Base-by-base conservation (phyloP, 2,888 invertebrate species). In the Philereme vetulata region DNA sequence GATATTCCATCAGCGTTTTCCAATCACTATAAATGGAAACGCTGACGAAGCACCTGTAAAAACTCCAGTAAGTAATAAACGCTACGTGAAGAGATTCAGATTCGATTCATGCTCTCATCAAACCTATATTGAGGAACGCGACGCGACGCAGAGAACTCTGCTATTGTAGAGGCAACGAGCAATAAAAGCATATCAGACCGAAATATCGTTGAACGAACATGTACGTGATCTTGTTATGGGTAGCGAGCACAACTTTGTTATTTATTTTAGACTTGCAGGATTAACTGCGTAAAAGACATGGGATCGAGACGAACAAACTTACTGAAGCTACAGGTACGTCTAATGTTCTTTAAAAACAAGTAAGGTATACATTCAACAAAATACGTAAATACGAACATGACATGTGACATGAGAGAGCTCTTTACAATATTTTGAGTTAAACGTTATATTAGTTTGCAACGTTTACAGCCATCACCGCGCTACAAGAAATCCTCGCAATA, bases 191-290 rank as follows among this genome's bases (percentile, higher is more conserved):
- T 78, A 78, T 77, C 74, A 64, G 67, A 68, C 66, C 74, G 66
- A 78, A 74, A 78, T 77, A 80, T 74, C 71, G 70, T 70, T 66
- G 64, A 66, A 62, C 64, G 54, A 60, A 65, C 66, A 61, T 45
- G 73, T 70, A 81, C 82, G 80, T 84, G 81, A 82, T 83, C 80
- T 82, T 72, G 74, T 81, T 82, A 81, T 64, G 56, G 60, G 60
- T 64, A 35, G 51, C 67, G 63, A 62, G 48, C 62, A 48, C 61
- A 62, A 59, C 72, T 72, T 67, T 66, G 61, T 59, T 75, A 72
- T 72, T 74, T 76, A 75, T 75, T 65, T 72, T 63, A 64, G 34
- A 51, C 10, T 11, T 54, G 33, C 43, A 47, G 42, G 47, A 47
- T 44, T 46, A n/a, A 59, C 53, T 54, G 55, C 43, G 53, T 36